A percentile compares a stretch with the other conserved stretches of the same genome.
These are phyloP conservation scores for Lota lota DNA, from an alignment of 2,113 vertebrate species.

Conservation along the genomic window DNA sequence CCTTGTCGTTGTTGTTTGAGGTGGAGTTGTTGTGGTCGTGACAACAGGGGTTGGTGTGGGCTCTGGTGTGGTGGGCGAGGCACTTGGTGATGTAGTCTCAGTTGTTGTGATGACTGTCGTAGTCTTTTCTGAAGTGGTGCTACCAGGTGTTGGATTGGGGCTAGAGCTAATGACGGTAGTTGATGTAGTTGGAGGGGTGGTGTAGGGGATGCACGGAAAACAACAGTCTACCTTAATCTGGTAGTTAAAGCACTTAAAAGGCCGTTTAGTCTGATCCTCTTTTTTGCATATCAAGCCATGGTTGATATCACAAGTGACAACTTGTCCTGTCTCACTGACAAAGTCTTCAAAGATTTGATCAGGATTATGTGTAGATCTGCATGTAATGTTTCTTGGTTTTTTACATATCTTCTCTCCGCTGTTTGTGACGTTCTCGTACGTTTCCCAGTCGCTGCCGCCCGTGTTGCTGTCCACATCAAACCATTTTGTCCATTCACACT, in stretches of 20 bases:
- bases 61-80: too few species aligned
- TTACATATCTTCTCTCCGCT: constrained; percentile 26
- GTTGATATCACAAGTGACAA: constrained; percentile 19
- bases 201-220: neutral
- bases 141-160: neutral
- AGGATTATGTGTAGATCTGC: constrained; percentile 3
- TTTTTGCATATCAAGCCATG: constrained; percentile 46
- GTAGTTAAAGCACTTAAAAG: constrained; percentile 30
- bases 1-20: neutral
- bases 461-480: too few species aligned
- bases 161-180: too few species aligned
- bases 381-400: constrained; percentile 14
- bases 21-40: neutral
- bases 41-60: neutral
- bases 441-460: constrained; percentile 47
- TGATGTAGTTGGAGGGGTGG: too few species aligned
- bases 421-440: constrained; percentile 52
- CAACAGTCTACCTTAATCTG: neutral
- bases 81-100: too few species aligned
- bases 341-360: constrained; percentile 3
- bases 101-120: too few species aligned
- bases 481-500: too few species aligned
- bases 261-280: neutral
- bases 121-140: neutral
- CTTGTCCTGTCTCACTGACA: neutral